A percentile compares a stretch with the other conserved stretches of the same genome.
Evolutionary conservation across 1,140 invertebrate species (phyloP).

Genomic region (Chironomus striatipennis): DNA sequence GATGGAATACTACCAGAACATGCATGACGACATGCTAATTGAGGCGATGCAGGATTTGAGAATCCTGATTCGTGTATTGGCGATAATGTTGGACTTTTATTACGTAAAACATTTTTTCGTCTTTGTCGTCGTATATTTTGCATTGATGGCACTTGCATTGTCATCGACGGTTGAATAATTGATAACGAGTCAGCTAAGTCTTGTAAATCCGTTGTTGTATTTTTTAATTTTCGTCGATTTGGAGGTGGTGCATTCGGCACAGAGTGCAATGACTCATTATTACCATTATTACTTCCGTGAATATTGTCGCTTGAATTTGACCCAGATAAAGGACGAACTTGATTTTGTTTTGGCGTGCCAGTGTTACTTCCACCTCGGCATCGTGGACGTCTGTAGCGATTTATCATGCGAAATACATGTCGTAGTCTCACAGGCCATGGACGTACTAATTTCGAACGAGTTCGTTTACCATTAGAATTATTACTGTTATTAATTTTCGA

Average conservation of each 20-base stretch:
- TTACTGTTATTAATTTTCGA: background rate
- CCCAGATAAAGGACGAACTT: conserved; percentile 33
- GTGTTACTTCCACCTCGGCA: conserved; percentile 30
- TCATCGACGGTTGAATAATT: conserved; percentile 34
- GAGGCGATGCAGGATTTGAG: conserved; percentile 59
- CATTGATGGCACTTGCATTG: conserved; percentile 21
- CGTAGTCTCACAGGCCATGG: conserved; percentile 32
- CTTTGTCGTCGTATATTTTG: conserved; percentile 36
- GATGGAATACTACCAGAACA: conserved; percentile 4
- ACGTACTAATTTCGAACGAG: conserved; percentile 15
- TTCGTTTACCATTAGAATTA: background rate
- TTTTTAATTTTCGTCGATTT: conserved; percentile 41
- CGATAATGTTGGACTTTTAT: conserved; percentile 51
- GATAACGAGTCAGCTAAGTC: conserved; percentile 44
- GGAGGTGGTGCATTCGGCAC: conserved; percentile 43
- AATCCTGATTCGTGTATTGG: conserved; percentile 64
- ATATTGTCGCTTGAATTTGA: conserved; percentile 26
- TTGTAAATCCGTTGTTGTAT: conserved; percentile 39
- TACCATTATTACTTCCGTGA: conserved; percentile 19
- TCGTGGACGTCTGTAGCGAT: conserved; percentile 33
- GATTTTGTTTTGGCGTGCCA: conserved; percentile 34
- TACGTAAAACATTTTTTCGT: conserved; percentile 43
- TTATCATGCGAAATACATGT: conserved; percentile 36
- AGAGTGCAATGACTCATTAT: conserved; percentile 27
- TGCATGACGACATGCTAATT: conserved; percentile 40